Evolutionary conservation across 2,113 vertebrate genomes (phyloP).

Genomic region (Phodopus roborovskii): DNA sequence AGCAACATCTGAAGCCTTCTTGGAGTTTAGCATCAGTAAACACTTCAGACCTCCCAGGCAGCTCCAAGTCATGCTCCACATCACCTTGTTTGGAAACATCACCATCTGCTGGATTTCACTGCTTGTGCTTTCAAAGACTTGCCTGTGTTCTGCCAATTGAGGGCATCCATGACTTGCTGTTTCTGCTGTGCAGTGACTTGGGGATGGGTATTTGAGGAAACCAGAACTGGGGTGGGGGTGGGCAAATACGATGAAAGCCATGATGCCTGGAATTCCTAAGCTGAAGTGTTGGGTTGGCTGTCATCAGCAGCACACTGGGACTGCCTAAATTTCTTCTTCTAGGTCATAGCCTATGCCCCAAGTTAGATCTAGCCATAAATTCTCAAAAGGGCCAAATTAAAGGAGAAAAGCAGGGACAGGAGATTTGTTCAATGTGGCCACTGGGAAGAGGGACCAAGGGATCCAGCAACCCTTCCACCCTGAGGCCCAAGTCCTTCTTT

Average conservation of each 20-base stretch:
- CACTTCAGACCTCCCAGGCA: slow-evolving; percentile 65
- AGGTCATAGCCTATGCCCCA: background rate
- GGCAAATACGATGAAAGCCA: slow-evolving; percentile 36
- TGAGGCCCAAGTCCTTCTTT: background rate
- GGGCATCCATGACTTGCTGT: slow-evolving; percentile 59
- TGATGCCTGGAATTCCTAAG: background rate
- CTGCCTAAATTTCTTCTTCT: background rate
- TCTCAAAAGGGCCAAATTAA: background rate
- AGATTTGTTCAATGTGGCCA: background rate
- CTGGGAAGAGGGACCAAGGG: background rate
- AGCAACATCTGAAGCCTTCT: slow-evolving; percentile 28
- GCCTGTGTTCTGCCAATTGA: slow-evolving; percentile 75
- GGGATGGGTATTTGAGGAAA: slow-evolving; percentile 46
- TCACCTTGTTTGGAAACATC: slow-evolving; percentile 82
- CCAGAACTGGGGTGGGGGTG: background rate
- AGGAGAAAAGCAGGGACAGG: background rate
- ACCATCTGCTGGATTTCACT: slow-evolving; percentile 76
- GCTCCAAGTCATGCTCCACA: slow-evolving; percentile 52
- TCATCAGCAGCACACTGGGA: background rate
- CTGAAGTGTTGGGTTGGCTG: slow-evolving; percentile 1
- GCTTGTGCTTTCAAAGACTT: slow-evolving; percentile 69
- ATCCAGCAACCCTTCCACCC: background rate
- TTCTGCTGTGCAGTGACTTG: slow-evolving; percentile 14
- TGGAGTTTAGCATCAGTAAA: slow-evolving; percentile 45
- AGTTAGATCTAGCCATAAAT: background rate